These are phyloP conservation scores for Odontesthes bonariensis DNA, from an alignment of 2,113 vertebrate species.

Conservation along the genomic window DNA sequence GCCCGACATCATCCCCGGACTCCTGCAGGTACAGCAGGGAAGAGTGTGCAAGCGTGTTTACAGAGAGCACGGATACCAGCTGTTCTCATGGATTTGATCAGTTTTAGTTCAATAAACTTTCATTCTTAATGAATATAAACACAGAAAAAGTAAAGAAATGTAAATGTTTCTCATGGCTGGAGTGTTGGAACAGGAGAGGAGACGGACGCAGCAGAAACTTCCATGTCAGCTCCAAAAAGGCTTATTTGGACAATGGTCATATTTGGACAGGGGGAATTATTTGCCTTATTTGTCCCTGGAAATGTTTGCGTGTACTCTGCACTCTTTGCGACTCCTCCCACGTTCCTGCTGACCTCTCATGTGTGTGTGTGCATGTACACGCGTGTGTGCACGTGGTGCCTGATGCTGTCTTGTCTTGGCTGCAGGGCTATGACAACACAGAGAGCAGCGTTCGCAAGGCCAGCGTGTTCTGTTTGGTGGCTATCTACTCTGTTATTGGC, in stretches of 20 bases:
- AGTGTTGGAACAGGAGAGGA: neutral
- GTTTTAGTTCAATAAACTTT: too few species aligned
- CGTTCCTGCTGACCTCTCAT: constrained; percentile 28
- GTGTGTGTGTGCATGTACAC: constrained; percentile 41
- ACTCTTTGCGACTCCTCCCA: constrained; percentile 42
- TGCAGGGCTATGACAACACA: constrained; percentile 96
- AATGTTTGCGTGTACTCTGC: constrained; percentile 71
- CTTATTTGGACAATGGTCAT: constrained; percentile 70
- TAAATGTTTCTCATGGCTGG: neutral
- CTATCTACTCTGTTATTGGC: constrained; percentile 98
- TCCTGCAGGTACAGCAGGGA: constrained; percentile 90
- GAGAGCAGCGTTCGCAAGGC: constrained; percentile 99
- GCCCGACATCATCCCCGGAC: constrained; percentile 94
- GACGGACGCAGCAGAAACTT: neutral
- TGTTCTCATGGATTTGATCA: too few species aligned
- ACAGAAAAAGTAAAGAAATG: neutral
- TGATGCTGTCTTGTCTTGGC: constrained; percentile 36
- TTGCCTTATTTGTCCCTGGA: constrained; percentile 76
- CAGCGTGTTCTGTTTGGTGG: constrained; percentile 98
- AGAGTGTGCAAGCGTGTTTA: too few species aligned
- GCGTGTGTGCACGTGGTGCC: neutral
- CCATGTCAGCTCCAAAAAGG: constrained; percentile 17
- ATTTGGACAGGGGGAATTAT: constrained; percentile 67
- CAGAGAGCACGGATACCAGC: too few species aligned
- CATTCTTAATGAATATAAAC: too few species aligned